phyloP scores from a whole-genome alignment of 2,797 vertebrate genomes.

The Muscicapa comitata region DNA sequence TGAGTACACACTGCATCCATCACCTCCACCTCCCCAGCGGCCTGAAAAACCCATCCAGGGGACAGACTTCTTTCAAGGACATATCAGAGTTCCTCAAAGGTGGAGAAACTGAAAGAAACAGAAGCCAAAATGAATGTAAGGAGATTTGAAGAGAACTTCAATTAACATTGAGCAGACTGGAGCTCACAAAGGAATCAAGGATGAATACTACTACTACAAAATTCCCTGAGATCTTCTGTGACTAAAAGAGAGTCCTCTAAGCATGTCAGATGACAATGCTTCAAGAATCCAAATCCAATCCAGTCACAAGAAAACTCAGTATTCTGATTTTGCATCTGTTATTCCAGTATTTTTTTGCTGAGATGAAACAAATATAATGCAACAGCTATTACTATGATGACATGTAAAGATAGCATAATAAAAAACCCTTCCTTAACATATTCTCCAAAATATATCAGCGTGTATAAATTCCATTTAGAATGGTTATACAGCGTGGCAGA shows the following conservation, averaged over 20 bases:
- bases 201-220: not conserved
- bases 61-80: not conserved
- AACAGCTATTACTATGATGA: conserved; percentile 70
- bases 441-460: conserved; percentile 60
- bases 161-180: not conserved
- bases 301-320: conserved; percentile 52
- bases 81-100: not conserved
- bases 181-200: not conserved
- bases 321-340: conserved; percentile 61
- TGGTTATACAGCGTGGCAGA: conserved; percentile 67
- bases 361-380: conserved; percentile 72
- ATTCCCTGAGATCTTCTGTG: not conserved
- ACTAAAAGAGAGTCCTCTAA: not conserved
- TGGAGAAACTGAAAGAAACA: not conserved
- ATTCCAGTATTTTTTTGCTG: conserved; percentile 69
- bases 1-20: not conserved
- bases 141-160: not conserved
- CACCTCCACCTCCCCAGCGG: not conserved
- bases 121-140: not conserved
- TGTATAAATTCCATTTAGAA: conserved; percentile 75
- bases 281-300: not conserved
- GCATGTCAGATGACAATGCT: not conserved
- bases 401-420: conserved; percentile 74
- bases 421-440: conserved; percentile 75
- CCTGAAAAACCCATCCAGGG: not conserved